Conservation (phyloP, 2,797 vertebrate genomes). For the Arremon aurantiirostris region DNA sequence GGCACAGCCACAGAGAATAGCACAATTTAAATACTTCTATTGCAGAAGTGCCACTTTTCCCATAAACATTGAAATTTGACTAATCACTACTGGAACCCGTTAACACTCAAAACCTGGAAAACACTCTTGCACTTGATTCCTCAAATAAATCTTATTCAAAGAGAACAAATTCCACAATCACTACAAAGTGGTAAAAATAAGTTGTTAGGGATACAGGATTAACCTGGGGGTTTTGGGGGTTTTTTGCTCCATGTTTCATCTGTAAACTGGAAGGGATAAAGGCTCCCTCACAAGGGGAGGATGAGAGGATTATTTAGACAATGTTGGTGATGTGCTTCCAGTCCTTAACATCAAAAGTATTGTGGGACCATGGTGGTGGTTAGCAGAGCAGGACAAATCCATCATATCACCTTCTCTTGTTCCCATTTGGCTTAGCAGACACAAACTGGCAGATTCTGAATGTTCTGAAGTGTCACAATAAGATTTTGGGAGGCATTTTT, state of each 20-base stretch:
- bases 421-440: neutral
- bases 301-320: neutral
- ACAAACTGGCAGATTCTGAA: neutral
- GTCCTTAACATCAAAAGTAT: neutral
- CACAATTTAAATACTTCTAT: slow-evolving; percentile 26
- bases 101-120: neutral
- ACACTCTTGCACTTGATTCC: neutral
- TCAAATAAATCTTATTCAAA: neutral
- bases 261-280: neutral
- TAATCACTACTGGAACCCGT: neutral
- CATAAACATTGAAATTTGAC: slow-evolving; percentile 30
- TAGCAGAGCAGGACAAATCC: neutral
- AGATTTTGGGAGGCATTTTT: neutral
- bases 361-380: neutral
- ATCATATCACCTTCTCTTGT: neutral
- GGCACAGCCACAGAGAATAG: slow-evolving; percentile 17
- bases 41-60: slow-evolving; percentile 51
- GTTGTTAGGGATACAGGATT: neutral
- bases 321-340: neutral
- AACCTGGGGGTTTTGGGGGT: rapidly evolving
- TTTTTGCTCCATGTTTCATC: neutral
- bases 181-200: neutral
- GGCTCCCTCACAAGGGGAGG: neutral
- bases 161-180: neutral
- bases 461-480: neutral